Evolutionary conservation across 2,888 invertebrate genomes (phyloP).

Genomic region (Chelonus formosanus): DNA sequence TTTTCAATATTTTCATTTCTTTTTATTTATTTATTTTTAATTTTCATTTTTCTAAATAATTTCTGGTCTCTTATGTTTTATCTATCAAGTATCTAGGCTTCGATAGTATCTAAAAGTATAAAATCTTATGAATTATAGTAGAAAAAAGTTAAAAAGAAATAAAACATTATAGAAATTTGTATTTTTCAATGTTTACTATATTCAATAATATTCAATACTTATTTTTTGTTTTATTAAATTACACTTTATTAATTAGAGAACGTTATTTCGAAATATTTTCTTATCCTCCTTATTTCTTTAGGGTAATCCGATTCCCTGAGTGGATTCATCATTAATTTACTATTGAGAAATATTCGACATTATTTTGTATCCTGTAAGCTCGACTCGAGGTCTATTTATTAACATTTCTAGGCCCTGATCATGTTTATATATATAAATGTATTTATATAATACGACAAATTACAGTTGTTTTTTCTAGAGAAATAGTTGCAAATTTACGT

Average conservation of each 20-base stretch:
- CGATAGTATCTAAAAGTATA: not conserved
- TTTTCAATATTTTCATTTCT: too few species aligned
- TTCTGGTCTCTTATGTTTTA: too few species aligned
- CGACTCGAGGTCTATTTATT: constrained; percentile 22
- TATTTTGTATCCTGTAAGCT: constrained; percentile 32
- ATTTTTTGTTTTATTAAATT: too few species aligned
- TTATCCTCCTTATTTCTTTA: not conserved
- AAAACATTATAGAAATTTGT: constrained; percentile 10
- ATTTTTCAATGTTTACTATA: not conserved
- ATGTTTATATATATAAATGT: not conserved
- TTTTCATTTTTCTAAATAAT: too few species aligned
- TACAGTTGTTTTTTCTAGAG: constrained; percentile 6
- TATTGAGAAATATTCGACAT: constrained; percentile 13
- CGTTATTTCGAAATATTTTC: not conserved
- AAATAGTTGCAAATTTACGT: constrained; percentile 8
- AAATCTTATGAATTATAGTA: constrained; percentile 20
- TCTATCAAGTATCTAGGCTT: not conserved
- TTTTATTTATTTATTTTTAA: not conserved
- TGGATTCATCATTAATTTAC: constrained; percentile 26
- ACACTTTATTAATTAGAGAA: too few species aligned
- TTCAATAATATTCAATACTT: too few species aligned
- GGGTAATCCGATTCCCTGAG: constrained; percentile 52
- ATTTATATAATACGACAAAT: constrained; percentile 13
- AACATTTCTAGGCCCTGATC: constrained; percentile 24
- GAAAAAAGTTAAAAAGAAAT: constrained; percentile 2